These are phyloP conservation scores for Hartigia nigra DNA, from an alignment of 2,888 invertebrate species.

Conservation along the genomic window DNA sequence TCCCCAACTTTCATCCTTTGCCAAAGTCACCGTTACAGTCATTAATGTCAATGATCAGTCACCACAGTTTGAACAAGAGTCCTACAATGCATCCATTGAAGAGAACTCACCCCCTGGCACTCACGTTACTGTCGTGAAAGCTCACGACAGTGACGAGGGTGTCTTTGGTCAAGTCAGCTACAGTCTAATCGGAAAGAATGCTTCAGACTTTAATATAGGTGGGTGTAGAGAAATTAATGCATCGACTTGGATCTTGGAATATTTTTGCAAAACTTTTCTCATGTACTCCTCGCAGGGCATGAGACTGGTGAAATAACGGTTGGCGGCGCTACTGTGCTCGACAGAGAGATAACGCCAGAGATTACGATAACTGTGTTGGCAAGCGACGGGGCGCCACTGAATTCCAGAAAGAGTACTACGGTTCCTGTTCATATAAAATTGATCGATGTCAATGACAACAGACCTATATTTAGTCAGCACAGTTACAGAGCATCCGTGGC, in stretches of 20 bases:
- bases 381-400: slow-evolving; percentile 80
- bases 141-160: slow-evolving; percentile 82
- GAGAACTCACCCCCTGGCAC: slow-evolving; percentile 84
- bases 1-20: slow-evolving; percentile 83
- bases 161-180: slow-evolving; percentile 83
- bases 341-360: slow-evolving; percentile 79
- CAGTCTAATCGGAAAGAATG: slow-evolving; percentile 79
- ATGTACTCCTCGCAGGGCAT: slow-evolving; percentile 51
- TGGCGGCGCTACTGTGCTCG: slow-evolving; percentile 77
- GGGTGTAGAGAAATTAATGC: neutral
- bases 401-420: slow-evolving; percentile 76
- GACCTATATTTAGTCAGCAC: slow-evolving; percentile 82
- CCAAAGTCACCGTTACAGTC: slow-evolving; percentile 81
- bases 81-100: slow-evolving; percentile 77
- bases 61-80: slow-evolving; percentile 77
- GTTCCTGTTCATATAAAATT: slow-evolving; percentile 84
- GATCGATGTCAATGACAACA: slow-evolving; percentile 89
- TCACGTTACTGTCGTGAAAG: slow-evolving; percentile 78
- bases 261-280: neutral
- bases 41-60: slow-evolving; percentile 90
- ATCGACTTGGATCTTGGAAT: neutral
- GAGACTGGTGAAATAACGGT: slow-evolving; percentile 82
- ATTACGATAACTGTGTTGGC: slow-evolving; percentile 84
- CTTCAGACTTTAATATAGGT: slow-evolving; percentile 80
- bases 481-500: slow-evolving; percentile 84